Evolutionary conservation across 23 tunicate species (phyloP).

Genomic region (Oikopleura dioica): DNA sequence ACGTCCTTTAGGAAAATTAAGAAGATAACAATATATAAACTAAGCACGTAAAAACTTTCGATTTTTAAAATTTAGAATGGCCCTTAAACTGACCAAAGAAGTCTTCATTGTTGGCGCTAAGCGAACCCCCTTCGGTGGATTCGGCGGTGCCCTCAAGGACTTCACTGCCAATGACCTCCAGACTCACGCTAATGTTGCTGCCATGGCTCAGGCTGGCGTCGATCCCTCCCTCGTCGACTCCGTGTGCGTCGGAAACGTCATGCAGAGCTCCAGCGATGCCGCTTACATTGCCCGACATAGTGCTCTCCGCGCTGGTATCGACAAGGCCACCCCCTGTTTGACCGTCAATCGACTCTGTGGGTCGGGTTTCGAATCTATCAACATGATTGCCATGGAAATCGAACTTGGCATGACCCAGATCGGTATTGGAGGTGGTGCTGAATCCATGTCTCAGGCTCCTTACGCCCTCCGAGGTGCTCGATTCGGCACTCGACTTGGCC

Average conservation of each 20-base stretch:
- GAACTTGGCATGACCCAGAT: conserved; percentile 60
- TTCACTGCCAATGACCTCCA: conserved; percentile 76
- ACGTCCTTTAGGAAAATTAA: neutral
- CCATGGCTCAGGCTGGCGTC: conserved; percentile 48
- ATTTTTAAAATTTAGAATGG: neutral
- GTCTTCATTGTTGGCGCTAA: conserved; percentile 88
- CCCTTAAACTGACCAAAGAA: conserved; percentile 18
- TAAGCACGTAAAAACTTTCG: neutral
- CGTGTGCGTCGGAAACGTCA: conserved; percentile 89
- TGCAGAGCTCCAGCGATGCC: conserved; percentile 88
- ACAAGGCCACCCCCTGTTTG: conserved; percentile 42
- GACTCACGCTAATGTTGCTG: conserved; percentile 60
- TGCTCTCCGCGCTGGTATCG: conserved; percentile 43
- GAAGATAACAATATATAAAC: neutral
- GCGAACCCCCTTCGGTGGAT: conserved; percentile 88
- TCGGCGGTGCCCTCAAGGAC: conserved; percentile 63
- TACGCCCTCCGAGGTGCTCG: conserved; percentile 38
- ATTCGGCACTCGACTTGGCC: conserved; percentile 77
- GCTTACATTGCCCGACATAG: conserved; percentile 94
- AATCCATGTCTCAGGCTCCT: conserved; percentile 91
- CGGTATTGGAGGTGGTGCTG: conserved; percentile 85
- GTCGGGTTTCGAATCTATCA: conserved; percentile 76
- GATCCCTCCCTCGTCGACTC: conserved; percentile 67
- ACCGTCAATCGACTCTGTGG: conserved; percentile 96
- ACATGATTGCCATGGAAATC: conserved; percentile 55